Percentiles rank a stretch among this genome's conserved stretches.
These are phyloP conservation scores for Ylistrum balloti DNA, from an alignment of 1,140 invertebrate species.

Conservation along the genomic window DNA sequence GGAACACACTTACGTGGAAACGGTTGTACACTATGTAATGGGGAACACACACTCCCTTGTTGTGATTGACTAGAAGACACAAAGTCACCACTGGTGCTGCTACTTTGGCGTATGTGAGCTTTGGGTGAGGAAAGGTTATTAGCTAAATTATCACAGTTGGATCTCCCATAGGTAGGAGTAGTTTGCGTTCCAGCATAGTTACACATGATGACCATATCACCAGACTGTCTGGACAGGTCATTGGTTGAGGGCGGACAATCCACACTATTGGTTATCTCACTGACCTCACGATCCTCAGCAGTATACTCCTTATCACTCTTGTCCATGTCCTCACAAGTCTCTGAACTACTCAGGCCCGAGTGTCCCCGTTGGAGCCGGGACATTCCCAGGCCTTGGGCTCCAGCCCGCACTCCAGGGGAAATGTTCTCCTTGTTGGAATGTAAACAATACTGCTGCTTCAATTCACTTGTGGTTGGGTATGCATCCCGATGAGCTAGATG, in stretches of 20 bases:
- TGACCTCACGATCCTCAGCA: slow-evolving; percentile 76
- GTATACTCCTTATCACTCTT: slow-evolving; percentile 69
- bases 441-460: slow-evolving; percentile 32
- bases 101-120: slow-evolving; percentile 25
- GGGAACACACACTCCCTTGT: slow-evolving; percentile 32
- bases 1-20: slow-evolving; percentile 65
- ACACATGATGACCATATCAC: slow-evolving; percentile 54
- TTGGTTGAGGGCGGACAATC: background rate
- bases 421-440: slow-evolving; percentile 57
- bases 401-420: background rate
- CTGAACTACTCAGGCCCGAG: slow-evolving; percentile 52
- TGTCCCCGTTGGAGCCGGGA: background rate
- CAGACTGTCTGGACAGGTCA: background rate
- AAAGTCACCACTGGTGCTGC: background rate
- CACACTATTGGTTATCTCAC: slow-evolving; percentile 67
- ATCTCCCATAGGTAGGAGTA: slow-evolving; percentile 56
- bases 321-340: slow-evolving; percentile 61
- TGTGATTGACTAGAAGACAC: slow-evolving; percentile 22
- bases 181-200: slow-evolving; percentile 66
- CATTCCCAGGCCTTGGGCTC: background rate
- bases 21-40: slow-evolving; percentile 55
- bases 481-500: slow-evolving; percentile 55
- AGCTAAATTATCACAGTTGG: slow-evolving; percentile 15
- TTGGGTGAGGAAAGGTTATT: slow-evolving; percentile 8
- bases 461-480: slow-evolving; percentile 33